Evolutionary conservation across 37 sponge, comb jelly and placozoan genomes (phyloP), one percentile per base, ranked within the genome.

Genomic region (Hormiphora californensis): DNA sequence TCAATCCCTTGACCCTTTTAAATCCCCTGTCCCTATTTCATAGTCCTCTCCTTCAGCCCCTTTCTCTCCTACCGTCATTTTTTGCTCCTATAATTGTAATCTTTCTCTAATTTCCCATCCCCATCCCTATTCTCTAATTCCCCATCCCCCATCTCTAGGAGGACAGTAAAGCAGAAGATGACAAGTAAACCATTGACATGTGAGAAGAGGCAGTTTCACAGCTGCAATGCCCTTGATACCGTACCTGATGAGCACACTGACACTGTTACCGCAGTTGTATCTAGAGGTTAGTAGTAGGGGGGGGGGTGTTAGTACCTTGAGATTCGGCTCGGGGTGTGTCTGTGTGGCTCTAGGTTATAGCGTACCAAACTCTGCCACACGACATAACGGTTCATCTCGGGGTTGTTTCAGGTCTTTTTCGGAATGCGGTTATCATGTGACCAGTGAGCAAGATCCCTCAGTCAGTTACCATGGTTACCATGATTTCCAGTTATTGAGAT

Each of bases 161-260:
- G 61, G n/a, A 57, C 61, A 30, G 27, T 57, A 23, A 5, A 30
- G 23, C 61, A 28, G 61, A 57, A 57, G 30, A 57, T 23, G n/a
- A 5, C 27, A 4, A 57, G 30, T 23, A 30, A 30, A 28, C n/a
- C n/a, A 15, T 28, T 30, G n/a, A 19, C n/a, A 5, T 9, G 53
- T 17, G 67, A 65, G 67, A 65, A 25, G 37, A 65, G 67, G 4
- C 67, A 65, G 37, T 65, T 65, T 38, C 67, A 65, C 67, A 65
- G 67, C 35, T 28, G 21, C 1, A 39, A 65, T 17, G 67, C 31
- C 2, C 67, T 65, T 8, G 67, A 65, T 32, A 65, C 67, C 37
- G 35, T 65, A 7, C 38, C 38, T 35, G 67, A 65, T 19, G 15
- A 36, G 37, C 31, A 36, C 38, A 65, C 38, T 65, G 67, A 65